phyloP scores from a whole-genome alignment of 2,797 vertebrate genomes.

The Propithecus deckenii region DNA sequence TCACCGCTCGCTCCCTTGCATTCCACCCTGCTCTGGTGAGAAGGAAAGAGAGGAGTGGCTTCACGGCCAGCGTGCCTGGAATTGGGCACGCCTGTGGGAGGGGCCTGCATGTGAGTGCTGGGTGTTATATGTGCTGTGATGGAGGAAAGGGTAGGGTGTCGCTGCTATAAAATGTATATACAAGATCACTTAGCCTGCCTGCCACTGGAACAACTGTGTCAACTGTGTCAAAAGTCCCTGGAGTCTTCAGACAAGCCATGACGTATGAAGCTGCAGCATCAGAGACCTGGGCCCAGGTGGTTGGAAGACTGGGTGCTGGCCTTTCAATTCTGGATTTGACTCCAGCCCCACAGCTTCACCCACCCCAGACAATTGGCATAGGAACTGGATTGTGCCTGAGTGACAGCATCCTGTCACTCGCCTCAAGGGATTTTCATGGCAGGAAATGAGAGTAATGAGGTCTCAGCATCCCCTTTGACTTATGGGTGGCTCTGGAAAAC shows the following conservation, averaged over 20 bases:
- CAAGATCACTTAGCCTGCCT: neutral
- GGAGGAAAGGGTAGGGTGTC: neutral
- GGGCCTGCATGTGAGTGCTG: neutral
- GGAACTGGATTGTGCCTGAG: neutral
- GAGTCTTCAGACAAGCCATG: neutral
- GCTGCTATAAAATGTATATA: neutral
- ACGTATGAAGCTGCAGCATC: neutral
- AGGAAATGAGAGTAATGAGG: neutral
- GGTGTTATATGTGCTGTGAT: neutral
- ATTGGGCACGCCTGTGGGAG: neutral
- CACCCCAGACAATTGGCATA: neutral
- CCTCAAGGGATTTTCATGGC: neutral
- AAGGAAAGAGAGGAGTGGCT: neutral
- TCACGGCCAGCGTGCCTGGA: neutral
- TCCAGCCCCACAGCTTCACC: neutral
- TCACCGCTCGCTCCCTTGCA: neutral
- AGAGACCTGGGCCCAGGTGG: neutral
- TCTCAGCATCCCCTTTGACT: neutral
- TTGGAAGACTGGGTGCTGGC: neutral
- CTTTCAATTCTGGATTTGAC: constrained; percentile 32
- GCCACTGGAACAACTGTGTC: neutral
- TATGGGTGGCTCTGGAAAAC: neutral
- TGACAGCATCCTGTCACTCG: neutral
- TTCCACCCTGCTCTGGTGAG: neutral
- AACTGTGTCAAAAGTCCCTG: neutral